Base-by-base conservation (phyloP, 2,113 vertebrate species). In the Aldabrachelys gigantea region DNA sequence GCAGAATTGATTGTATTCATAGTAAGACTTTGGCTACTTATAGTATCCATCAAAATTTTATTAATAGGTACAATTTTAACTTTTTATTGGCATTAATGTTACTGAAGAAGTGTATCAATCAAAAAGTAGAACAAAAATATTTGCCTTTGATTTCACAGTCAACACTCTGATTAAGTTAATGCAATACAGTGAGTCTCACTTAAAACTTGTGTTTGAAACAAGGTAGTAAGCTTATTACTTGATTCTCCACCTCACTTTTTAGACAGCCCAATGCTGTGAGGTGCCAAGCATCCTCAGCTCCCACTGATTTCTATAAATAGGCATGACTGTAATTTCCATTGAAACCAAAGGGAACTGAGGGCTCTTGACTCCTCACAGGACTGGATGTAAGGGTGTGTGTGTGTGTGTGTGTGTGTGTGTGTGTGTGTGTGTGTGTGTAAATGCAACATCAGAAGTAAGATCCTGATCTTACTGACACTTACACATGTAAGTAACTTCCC, bases 31-130 rank as follows among this genome's bases (percentile, higher is more conserved):
- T 82, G 84, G 78, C 91, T 98, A 50, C 85, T 89, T 92, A 87
- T 22, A 87, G 80, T 96, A 97, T 96, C 96, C 98, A 95, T 97
- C 96, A 97, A 93, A 95, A 94, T 92, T 96, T 96, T 98, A 94
- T 98, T 98, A 98, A 98, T 96, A 97, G 93, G 83, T 83, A 79
- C 72, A 90, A 44, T 97, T 97, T 97, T 94, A 98, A 96, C 89
- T 96, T 96, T 92, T 84, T 0, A 0, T 80, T 90, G 93, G 47
- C 96, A 97, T 98, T 98, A 97, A 97, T 97, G 98, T 98, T 98
- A 97, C 97, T 97, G 97, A 97, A 89, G 76, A 97, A 93, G 88
- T 85, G 94, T 98, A 97, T 98, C 97, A 97, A 97, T 98, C 96
- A 98, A 97, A 97, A 97, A 95, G 84, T 91, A 96, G 85, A 83